Base-by-base conservation (phyloP, 2,888 invertebrate genomes). In the Agriopis leucophaearia region DNA sequence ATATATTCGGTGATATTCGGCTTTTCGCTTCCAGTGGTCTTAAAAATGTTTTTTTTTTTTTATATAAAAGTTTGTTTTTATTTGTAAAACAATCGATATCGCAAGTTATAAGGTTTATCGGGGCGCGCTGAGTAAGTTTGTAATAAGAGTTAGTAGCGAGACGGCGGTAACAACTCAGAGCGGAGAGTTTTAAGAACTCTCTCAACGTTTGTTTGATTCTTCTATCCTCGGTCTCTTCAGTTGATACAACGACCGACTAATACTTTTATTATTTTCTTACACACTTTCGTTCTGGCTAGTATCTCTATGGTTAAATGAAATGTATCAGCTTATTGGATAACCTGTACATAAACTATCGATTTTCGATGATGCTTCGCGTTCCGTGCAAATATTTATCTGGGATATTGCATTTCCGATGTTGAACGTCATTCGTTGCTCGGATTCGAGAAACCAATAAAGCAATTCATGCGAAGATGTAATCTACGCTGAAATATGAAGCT, bases 111-210 rank as follows among this genome's bases (percentile, higher is more conserved):
- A 87, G 83, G 86, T 85, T 74, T 78, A 82, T 78, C 75, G 78
- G 70, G 72, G 68, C 73, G 73, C 73, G 76, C 75, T 71, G 78
- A 74, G 71, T 70, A 84, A 91, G 89, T 91, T 89, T 88, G 88
- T 87, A 89, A 89, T 89, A 90, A 88, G 87, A 88, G 85, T 89
- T 88, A 85, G 85, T 81, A 78, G 70, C 80, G 80, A 81, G 78
- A 79, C 81, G 73, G 70, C 77, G 80, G 80, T 72, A 85, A 81
- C 81, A 81, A 80, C 82, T 81, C 75, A 74, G 73, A 70, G 76
- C 78, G 66, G 71, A 57, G 76, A 88, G 87, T 85, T 90, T 83
- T 81, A 77, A 85, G 82, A 90, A 90, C 79, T 91, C 88, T 69
- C 66, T 68, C 80, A 75, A 78, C 75, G 88, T 87, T 87, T 88